These are phyloP conservation scores for Threskiornis aethiopicus DNA, from an alignment of 2,797 vertebrate genomes.

Conservation along the genomic window DNA sequence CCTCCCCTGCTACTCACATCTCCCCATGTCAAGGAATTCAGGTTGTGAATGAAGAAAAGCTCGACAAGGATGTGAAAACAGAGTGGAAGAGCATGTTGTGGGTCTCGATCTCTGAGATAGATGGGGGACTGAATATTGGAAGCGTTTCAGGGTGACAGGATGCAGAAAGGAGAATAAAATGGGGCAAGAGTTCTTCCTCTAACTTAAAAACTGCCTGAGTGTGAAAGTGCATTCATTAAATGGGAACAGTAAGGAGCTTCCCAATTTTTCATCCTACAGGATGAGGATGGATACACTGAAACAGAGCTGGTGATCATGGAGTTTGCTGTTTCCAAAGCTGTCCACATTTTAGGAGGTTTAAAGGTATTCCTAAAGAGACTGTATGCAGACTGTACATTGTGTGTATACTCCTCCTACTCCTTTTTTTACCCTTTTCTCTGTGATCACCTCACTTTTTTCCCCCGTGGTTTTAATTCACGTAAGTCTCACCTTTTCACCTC, in stretches of 20 bases:
- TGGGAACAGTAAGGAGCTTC: background rate
- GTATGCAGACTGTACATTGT: rapidly evolving
- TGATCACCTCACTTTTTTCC: rapidly evolving
- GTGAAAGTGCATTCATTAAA: background rate
- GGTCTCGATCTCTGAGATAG: background rate
- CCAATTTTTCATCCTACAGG: background rate
- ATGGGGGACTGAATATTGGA: background rate
- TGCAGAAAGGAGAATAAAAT: background rate
- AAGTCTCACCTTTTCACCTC: background rate
- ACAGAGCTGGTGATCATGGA: background rate
- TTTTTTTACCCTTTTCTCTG: background rate
- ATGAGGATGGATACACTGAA: background rate
- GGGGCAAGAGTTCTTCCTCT: background rate
- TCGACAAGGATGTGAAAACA: background rate
- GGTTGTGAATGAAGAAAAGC: background rate
- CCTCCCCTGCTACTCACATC: background rate
- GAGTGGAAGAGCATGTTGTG: background rate
- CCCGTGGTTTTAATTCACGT: background rate
- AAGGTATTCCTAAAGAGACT: background rate
- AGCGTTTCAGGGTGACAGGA: background rate
- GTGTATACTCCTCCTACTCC: background rate
- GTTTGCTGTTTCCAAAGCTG: background rate
- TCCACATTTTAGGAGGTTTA: background rate
- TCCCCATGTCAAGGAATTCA: background rate
- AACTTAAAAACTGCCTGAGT: background rate